Evolutionary conservation across 1,140 invertebrate genomes (phyloP).

Genomic region (Aphidius ervi): DNA sequence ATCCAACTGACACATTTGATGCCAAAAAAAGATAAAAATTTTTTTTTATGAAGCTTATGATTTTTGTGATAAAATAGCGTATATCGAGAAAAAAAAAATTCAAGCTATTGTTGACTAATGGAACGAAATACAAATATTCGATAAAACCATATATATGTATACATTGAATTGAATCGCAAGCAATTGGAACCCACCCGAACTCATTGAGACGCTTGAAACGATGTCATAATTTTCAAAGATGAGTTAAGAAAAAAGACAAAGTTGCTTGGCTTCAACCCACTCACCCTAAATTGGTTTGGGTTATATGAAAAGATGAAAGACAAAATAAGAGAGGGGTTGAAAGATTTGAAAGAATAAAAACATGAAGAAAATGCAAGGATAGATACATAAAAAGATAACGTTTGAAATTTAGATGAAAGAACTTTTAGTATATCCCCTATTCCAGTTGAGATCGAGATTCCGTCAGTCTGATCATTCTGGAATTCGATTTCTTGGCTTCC

Average conservation of each 20-base stretch:
- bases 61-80: too few species aligned
- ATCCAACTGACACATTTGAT: too few species aligned
- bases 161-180: slow-evolving; percentile 4
- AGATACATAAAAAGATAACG: slow-evolving; percentile 45
- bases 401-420: slow-evolving; percentile 37
- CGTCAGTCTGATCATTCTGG: slow-evolving; percentile 51
- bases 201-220: slow-evolving; percentile 39
- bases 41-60: too few species aligned
- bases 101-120: too few species aligned
- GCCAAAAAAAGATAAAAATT: too few species aligned
- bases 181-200: slow-evolving; percentile 31
- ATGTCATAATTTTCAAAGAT: slow-evolving; percentile 43
- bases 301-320: background rate
- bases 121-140: too few species aligned
- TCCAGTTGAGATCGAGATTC: slow-evolving; percentile 28
- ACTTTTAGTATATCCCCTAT: slow-evolving; percentile 29
- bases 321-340: slow-evolving; percentile 1
- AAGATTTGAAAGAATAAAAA: slow-evolving; percentile 13
- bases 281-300: background rate
- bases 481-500: slow-evolving; percentile 45
- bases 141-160: slow-evolving; percentile 1
- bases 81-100: too few species aligned
- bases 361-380: slow-evolving; percentile 18
- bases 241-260: slow-evolving; percentile 30
- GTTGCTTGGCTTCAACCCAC: slow-evolving; percentile 10